phyloP scores from a whole-genome alignment of 2,797 vertebrate genomes.

The Epinephelus coioides region DNA sequence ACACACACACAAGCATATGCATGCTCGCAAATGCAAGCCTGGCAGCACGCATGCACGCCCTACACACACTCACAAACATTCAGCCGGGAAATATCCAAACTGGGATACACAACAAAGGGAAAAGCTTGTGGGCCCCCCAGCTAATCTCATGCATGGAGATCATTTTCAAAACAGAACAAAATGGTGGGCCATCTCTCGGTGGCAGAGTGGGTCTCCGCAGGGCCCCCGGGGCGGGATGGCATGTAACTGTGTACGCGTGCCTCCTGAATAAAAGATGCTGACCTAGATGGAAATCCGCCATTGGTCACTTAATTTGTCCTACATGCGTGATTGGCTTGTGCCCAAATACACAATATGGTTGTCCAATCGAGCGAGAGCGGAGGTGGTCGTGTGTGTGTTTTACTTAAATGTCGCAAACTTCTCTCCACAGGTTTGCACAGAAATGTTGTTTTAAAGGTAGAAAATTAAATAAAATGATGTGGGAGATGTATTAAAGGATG shows the following conservation, averaged over 20 bases:
- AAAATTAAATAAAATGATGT: neutral
- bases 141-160: constrained; percentile 81
- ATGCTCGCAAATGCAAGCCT: constrained; percentile 33
- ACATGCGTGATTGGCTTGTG: constrained; percentile 78
- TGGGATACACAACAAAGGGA: constrained; percentile 74
- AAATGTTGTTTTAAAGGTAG: neutral
- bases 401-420: neutral
- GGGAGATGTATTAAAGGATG: neutral
- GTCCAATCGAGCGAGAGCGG: constrained; percentile 23
- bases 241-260: constrained; percentile 85
- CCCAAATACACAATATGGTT: constrained; percentile 53
- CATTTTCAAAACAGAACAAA: constrained; percentile 83
- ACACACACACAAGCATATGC: constrained; percentile 27
- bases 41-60: constrained; percentile 13
- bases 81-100: constrained; percentile 65
- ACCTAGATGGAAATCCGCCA: constrained; percentile 86
- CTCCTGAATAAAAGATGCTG: constrained; percentile 88
- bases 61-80: constrained; percentile 38
- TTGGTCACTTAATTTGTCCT: constrained; percentile 85
- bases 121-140: constrained; percentile 66
- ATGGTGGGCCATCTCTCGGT: constrained; percentile 77
- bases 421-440: constrained; percentile 5
- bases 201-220: constrained; percentile 77
- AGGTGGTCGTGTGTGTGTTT: neutral
- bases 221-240: constrained; percentile 79